Evolutionary conservation across 1,140 invertebrate genomes (phyloP).

Genomic region (Macrosteles quadrilineatus): DNA sequence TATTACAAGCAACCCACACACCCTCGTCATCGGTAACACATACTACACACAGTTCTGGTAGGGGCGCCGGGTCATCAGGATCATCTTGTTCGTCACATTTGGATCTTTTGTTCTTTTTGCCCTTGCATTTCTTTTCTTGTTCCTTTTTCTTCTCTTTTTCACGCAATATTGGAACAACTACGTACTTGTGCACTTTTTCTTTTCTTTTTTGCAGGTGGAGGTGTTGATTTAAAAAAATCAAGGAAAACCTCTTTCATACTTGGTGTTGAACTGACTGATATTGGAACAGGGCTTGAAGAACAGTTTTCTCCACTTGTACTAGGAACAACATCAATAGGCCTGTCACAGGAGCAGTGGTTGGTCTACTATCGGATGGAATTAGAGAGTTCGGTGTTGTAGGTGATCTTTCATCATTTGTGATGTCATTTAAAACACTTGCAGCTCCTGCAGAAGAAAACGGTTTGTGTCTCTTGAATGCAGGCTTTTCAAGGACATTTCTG

Average conservation of each 20-base stretch:
- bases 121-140: background rate
- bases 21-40: background rate
- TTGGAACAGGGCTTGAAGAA: background rate
- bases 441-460: background rate
- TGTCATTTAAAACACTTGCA: background rate
- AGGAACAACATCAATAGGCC: background rate
- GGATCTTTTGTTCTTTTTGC: background rate
- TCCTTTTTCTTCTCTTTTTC: background rate
- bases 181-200: constrained; percentile 1
- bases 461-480: background rate
- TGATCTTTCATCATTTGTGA: background rate
- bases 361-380: background rate
- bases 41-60: background rate
- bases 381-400: too few species aligned
- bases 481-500: background rate
- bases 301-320: background rate
- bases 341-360: background rate
- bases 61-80: background rate
- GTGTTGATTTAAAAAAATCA: background rate
- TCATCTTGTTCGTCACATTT: background rate
- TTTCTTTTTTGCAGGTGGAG: background rate
- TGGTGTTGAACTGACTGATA: background rate
- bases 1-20: background rate
- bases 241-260: constrained; percentile 1
- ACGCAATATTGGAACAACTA: background rate